Conservation (phyloP, 1,140 invertebrate species). For the Choristoneura fumiferana region DNA sequence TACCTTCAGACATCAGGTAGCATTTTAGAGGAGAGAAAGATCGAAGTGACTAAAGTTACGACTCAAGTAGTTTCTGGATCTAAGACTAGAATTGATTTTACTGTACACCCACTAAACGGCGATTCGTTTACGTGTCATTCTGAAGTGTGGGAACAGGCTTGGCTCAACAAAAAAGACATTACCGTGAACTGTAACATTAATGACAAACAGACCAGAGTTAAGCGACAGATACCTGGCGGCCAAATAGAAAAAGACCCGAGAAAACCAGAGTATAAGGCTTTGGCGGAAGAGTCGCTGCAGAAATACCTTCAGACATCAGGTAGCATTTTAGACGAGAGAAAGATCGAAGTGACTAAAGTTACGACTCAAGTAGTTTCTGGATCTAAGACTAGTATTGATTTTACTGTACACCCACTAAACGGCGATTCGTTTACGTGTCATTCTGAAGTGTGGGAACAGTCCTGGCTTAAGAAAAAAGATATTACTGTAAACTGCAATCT, state of each 20-base stretch:
- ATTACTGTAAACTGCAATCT: conserved; percentile 22
- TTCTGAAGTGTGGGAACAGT: conserved; percentile 78
- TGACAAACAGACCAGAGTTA: not conserved
- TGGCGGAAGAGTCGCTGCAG: conserved; percentile 43
- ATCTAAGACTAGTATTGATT: conserved; percentile 32
- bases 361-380: conserved; percentile 38
- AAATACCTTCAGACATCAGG: conserved; percentile 31
- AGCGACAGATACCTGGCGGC: conserved; percentile 19
- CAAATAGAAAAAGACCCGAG: conserved; percentile 27
- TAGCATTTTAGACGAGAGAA: conserved; percentile 28
- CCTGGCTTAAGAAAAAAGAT: conserved; percentile 67
- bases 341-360: conserved; percentile 37
- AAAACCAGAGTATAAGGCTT: conserved; percentile 29
- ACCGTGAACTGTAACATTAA: not conserved
- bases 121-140: conserved; percentile 37
- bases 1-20: not conserved
- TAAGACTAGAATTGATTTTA: conserved; percentile 40
- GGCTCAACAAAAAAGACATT: conserved; percentile 33
- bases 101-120: conserved; percentile 24
- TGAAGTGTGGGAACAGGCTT: conserved; percentile 33
- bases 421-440: conserved; percentile 57
- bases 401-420: conserved; percentile 23
- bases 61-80: conserved; percentile 29
- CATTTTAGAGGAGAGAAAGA: not conserved
- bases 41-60: conserved; percentile 13